phyloP scores from a whole-genome alignment of 2,888 invertebrate genomes.

The Archips xylosteana region DNA sequence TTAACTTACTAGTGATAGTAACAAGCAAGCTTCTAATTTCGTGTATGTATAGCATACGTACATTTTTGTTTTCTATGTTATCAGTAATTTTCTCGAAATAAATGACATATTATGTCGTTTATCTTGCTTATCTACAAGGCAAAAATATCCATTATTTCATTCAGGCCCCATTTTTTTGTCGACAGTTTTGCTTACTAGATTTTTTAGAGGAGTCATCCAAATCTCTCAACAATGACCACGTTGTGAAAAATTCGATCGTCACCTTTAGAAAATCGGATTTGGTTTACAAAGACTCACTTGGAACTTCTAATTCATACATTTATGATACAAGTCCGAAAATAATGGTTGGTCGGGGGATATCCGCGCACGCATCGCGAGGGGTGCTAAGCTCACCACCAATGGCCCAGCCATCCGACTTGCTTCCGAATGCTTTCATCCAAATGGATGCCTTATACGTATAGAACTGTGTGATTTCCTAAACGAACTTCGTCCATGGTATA shows the following conservation, averaged over 20 bases:
- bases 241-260: slow-evolving; percentile 48
- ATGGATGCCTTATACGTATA: not conserved
- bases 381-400: not conserved
- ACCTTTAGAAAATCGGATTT: slow-evolving; percentile 62
- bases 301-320: slow-evolving; percentile 64
- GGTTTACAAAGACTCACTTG: slow-evolving; percentile 60
- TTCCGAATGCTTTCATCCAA: not conserved
- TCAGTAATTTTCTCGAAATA: no score
- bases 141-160: not conserved
- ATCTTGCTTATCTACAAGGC: not conserved
- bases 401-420: not conserved
- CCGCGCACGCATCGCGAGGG: not conserved
- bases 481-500: no score
- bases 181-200: not conserved
- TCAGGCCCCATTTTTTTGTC: not conserved
- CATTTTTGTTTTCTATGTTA: no score
- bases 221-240: slow-evolving; percentile 23
- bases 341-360: slow-evolving; percentile 50
- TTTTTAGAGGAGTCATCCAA: slow-evolving; percentile 1
- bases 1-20: no score
- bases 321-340: slow-evolving; percentile 76
- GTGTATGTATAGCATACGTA: no score
- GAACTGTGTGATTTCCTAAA: no score
- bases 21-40: no score
- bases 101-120: no score